Evolutionary conservation across 2,888 invertebrate genomes (phyloP).

Genomic region (Vandiemenella viatica): DNA sequence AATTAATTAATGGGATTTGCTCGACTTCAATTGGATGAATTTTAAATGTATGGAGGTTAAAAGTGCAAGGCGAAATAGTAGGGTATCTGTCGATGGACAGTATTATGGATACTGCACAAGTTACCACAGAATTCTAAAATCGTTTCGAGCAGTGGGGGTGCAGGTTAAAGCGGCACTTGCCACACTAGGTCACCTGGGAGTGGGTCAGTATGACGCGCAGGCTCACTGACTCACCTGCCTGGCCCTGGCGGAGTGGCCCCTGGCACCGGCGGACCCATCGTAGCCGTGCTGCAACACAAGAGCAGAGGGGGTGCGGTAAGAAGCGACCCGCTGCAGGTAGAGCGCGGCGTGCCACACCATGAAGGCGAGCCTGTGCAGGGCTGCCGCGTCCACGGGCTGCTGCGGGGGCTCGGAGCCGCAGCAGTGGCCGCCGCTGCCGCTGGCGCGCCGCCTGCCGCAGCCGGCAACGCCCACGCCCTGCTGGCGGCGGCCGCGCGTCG

Average conservation of each 20-base stretch:
- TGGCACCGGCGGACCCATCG: conserved; percentile 25
- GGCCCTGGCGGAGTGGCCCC: conserved; percentile 14
- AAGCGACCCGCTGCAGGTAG: conserved; percentile 34
- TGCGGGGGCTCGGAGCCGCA: conserved; percentile 19
- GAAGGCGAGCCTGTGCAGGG: conserved; percentile 55
- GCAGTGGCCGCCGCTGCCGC: conserved; percentile 7
- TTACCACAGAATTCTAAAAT: too few relatives aligned
- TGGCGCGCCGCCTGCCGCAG: not conserved
- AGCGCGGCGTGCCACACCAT: conserved; percentile 61
- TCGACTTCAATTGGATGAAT: too few relatives aligned
- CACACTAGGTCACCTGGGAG: too few relatives aligned
- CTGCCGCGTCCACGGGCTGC: conserved; percentile 34
- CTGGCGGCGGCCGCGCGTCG: not conserved
- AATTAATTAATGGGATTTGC: too few relatives aligned
- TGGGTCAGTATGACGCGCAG: too few relatives aligned
- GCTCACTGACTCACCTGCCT: conserved; percentile 33
- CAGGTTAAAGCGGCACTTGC: too few relatives aligned
- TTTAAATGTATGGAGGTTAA: too few relatives aligned
- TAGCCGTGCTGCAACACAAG: conserved; percentile 33
- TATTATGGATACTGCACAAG: too few relatives aligned
- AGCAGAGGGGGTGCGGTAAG: not conserved
- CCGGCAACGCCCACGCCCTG: not conserved
- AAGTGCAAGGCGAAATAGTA: too few relatives aligned
- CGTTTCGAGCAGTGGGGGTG: too few relatives aligned
- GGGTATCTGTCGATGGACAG: too few relatives aligned